phyloP scores from a whole-genome alignment of 2,113 vertebrate genomes.

The Bombycilla garrulus region DNA sequence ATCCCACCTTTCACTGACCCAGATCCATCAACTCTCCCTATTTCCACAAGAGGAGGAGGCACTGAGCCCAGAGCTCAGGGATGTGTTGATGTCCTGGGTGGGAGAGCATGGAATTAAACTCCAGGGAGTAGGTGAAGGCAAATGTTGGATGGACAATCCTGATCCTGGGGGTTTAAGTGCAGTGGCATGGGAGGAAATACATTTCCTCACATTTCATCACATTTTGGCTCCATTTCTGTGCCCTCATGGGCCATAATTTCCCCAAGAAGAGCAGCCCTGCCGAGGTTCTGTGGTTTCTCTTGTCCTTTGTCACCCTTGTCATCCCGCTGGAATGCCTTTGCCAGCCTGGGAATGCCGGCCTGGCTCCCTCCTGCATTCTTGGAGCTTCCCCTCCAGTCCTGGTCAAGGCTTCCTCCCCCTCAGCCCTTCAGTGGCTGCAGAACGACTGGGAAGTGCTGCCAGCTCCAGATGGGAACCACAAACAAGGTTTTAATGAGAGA shows the following conservation, averaged over 20 bases:
- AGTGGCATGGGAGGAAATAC: not conserved
- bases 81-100: not conserved
- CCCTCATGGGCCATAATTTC: not conserved
- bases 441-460: accelerated
- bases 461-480: not conserved
- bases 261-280: not conserved
- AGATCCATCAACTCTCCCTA: not conserved
- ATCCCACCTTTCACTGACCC: not conserved
- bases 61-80: not conserved
- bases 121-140: not conserved
- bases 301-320: not conserved
- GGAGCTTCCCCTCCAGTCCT: not conserved
- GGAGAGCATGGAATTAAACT: not conserved
- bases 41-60: not conserved
- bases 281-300: not conserved
- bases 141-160: not conserved
- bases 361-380: not conserved
- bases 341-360: not conserved
- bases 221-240: not conserved
- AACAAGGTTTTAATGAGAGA: not conserved
- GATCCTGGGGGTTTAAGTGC: not conserved
- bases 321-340: not conserved
- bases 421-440: not conserved
- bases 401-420: not conserved
- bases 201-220: not conserved